Evolutionary conservation across 64 coral and sea anemone species (phyloP).

Genomic region (Platygyra sinensis): DNA sequence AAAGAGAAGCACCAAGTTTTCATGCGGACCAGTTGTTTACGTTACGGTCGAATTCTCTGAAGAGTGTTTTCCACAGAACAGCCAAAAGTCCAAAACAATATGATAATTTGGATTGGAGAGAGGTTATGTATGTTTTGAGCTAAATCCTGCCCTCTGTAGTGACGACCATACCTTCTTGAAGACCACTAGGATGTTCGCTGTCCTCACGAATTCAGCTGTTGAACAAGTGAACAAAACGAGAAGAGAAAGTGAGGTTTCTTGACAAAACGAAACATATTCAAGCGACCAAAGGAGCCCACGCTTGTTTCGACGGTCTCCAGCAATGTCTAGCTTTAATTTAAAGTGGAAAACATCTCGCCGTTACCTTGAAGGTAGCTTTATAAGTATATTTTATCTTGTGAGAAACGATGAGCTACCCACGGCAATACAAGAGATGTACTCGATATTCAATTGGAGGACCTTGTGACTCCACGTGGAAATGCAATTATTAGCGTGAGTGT

Average conservation of each 20-base stretch:
- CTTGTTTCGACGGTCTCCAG: too few relatives aligned
- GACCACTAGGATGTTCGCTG: not conserved
- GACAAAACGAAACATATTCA: not conserved
- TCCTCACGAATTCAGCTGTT: not conserved
- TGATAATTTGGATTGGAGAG: constrained; percentile 16
- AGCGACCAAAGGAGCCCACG: not conserved
- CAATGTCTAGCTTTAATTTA: too few relatives aligned
- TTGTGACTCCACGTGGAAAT: not conserved
- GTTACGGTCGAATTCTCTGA: not conserved
- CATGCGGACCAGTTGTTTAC: not conserved
- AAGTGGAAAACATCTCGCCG: too few relatives aligned
- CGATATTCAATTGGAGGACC: not conserved
- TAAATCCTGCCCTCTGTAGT: not conserved
- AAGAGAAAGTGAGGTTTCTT: too few relatives aligned
- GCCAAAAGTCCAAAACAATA: not conserved
- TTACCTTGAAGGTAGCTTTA: too few relatives aligned
- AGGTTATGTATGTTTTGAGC: not conserved
- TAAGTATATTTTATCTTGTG: too few relatives aligned
- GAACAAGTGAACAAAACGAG: not conserved
- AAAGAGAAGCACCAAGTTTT: not conserved
- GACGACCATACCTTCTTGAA: not conserved
- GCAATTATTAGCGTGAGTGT: not conserved
- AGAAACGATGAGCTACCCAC: too few relatives aligned
- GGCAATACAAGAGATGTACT: not conserved
- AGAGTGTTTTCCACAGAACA: constrained; percentile 6